Base-by-base conservation (phyloP, 2,888 invertebrate genomes). In the Drosophila atripex region DNA sequence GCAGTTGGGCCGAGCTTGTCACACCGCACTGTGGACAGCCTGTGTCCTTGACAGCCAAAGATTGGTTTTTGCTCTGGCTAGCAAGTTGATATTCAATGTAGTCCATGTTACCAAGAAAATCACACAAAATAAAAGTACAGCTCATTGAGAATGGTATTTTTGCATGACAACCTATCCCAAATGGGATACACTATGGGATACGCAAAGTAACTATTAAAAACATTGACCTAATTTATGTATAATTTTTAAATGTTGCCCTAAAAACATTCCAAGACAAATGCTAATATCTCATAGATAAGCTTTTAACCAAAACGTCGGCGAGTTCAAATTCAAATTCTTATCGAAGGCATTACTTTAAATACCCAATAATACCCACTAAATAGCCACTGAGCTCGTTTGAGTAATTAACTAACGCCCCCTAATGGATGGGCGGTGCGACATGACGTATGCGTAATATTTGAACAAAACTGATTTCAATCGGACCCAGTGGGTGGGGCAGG, bases 361-460 rank as follows among this genome's bases (percentile, higher is more conserved):
- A 28, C 57, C 35, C 54, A 70, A 53, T 52, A 39, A 59, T 72
- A 72, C 60, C 60, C 74, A 57, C 39, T 41, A 35, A 58, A 60
- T 64, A 38, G 49, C 50, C 51, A 32, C 45, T 45, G 14, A 70
- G 50, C 38, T 32, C 11, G 66, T 46, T 74, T 69, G 63, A 41
- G 43, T 63, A 54, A 57, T 64, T 43, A 45, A 39, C 51, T 64
- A 55, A 52, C 46, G 49, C 64, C 7, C 16, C 35, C 69, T 80
- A 80, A 82, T 80, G 64, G 82, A 87, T 87, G 70, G 43, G 53
- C 49, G 64, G 66, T 53, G 18, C 54, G 55, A 45, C 49, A 46
- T 59, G 82, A 65, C 64, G 73, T 75, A 73, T 84, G 64, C 66
- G 66, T 75, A 80, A 84, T 71, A 65, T 72, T 54, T 23, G 70